These are phyloP conservation scores for Neolamprologus ventralis DNA, from an alignment of 2,113 vertebrate species.

Conservation along the genomic window DNA sequence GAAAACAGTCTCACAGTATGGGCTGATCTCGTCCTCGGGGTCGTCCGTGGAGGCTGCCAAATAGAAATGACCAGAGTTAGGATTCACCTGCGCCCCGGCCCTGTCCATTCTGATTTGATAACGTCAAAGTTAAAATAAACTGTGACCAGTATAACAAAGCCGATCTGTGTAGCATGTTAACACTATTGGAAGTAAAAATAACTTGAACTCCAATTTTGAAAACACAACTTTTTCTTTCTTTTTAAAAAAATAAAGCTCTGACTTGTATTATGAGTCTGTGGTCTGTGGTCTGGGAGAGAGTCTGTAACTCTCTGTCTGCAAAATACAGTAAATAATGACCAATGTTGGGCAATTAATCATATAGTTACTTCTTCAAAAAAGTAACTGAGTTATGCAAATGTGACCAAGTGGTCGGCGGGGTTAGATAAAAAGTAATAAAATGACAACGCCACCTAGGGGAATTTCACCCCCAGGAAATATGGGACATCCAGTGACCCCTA, in stretches of 20 bases:
- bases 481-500: too few relatives aligned
- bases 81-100: background rate
- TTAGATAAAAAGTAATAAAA: too few relatives aligned
- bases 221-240: background rate
- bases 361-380: background rate
- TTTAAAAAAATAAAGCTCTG: background rate
- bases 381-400: background rate
- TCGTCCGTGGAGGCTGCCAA: conserved; percentile 48
- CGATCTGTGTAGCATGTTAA: background rate
- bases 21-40: conserved; percentile 68
- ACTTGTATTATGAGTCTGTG: background rate
- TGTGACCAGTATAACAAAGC: background rate
- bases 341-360: background rate
- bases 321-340: background rate
- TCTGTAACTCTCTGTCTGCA: background rate
- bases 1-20: conserved; percentile 81
- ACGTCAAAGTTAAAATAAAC: background rate
- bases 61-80: background rate
- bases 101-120: background rate
- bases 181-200: background rate
- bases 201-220: background rate
- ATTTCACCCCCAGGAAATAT: too few relatives aligned
- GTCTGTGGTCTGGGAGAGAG: too few relatives aligned
- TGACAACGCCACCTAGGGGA: too few relatives aligned
- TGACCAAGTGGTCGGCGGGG: too few relatives aligned